phyloP scores from a whole-genome alignment of 2,797 vertebrate genomes.

The Myioborus melanocephalus region DNA sequence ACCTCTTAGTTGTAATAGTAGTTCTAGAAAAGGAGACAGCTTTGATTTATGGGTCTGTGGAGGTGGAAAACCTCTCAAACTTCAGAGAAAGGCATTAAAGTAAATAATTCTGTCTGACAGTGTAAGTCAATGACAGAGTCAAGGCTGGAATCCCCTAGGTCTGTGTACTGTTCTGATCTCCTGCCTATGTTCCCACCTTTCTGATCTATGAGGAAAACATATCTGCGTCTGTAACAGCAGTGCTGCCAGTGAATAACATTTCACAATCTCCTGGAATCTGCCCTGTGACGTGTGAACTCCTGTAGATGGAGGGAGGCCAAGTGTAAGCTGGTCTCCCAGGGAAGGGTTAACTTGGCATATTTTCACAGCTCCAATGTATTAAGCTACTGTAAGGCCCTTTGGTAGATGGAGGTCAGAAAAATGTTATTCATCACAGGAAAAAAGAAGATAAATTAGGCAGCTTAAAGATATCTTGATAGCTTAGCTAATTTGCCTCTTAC shows the following conservation, averaged over 20 bases:
- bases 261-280: neutral
- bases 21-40: neutral
- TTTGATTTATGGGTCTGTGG: neutral
- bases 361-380: slow-evolving; percentile 1
- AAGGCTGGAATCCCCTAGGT: neutral
- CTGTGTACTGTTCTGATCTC: neutral
- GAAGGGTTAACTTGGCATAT: neutral
- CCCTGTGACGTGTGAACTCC: neutral
- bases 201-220: neutral
- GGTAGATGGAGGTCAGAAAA: neutral
- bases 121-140: neutral
- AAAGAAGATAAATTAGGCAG: neutral
- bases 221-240: neutral
- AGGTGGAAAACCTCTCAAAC: neutral
- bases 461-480: neutral
- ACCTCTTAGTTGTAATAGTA: neutral
- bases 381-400: neutral
- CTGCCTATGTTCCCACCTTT: neutral
- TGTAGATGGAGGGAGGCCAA: neutral
- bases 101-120: neutral
- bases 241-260: neutral
- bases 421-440: neutral
- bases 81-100: neutral
- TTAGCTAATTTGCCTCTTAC: neutral
- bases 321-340: neutral